Base-by-base conservation (phyloP, 2,113 vertebrate genomes). In the Clarias gariepinus region DNA sequence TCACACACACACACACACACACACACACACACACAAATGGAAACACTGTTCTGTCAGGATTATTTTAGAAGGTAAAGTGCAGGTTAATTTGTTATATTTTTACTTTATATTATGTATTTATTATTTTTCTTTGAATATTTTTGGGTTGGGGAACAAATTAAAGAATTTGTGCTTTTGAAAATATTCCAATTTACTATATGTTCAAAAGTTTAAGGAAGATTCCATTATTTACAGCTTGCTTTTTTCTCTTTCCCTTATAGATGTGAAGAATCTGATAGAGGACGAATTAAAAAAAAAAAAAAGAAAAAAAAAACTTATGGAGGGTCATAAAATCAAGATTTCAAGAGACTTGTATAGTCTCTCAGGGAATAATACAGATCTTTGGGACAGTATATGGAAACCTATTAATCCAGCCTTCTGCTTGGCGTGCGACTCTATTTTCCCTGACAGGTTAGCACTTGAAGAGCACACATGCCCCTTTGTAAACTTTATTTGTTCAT, bases 401-500 rank as follows among this genome's bases (percentile, higher is more conserved):
- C 19, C 76, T 13, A 15, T 23, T 18, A 79, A 57, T 68, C 76
- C 77, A 13, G 53, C 55, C 64, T 81, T 80, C 64, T 80, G 77
- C 77, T 53, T 81, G 64, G 61, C 85, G 12, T 86, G 76, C 81
- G 77, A 86, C 5, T 60, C 74, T 13, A 68, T 81, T 64, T 86
- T 86, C 77, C 6, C 47, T 11, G 30, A 81, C 47, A 69, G 55
- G 8, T 13, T 60, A 4, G 2, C 63, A 41, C 77, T 86, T n/a
- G 77, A 86, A 19, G 52, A 69, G 21, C 85, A 81, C n/a, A 68
- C 53, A 7, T 79, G 84, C 25, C 76, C 84, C n/a, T 80, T 58
- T 58, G 77, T 71, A 9, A 86, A 25, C 64, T 86, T 81, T 33
- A 86, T 86, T 69, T 86, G 85, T 69, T 80, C 64, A 19, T 86